Evolutionary conservation across 2,113 vertebrate species (phyloP).

Genomic region (Atlantisia rogersi): DNA sequence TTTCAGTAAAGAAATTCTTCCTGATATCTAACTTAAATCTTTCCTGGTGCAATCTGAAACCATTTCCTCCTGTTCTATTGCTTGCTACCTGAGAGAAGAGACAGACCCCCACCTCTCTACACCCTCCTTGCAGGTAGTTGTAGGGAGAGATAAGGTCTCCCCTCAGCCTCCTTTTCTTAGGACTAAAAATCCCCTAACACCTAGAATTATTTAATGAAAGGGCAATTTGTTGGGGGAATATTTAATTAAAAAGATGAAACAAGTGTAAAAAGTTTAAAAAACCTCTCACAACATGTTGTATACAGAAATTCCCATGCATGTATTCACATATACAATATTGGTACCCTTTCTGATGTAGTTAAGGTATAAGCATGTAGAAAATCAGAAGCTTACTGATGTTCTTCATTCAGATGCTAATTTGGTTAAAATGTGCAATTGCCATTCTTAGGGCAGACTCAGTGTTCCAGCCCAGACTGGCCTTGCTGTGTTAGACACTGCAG

Average conservation of each 20-base stretch:
- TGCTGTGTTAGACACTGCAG: neutral
- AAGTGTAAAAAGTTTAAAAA: neutral
- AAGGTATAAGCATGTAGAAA: neutral
- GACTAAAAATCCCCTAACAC: too few relatives aligned
- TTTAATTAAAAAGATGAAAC: neutral
- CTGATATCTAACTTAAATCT: too few relatives aligned
- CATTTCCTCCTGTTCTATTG: too few relatives aligned
- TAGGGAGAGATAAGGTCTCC: too few relatives aligned
- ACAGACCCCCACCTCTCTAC: too few relatives aligned
- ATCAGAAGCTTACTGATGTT: neutral
- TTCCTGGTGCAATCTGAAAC: too few relatives aligned
- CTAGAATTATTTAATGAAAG: neutral
- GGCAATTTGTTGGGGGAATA: neutral
- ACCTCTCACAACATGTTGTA: neutral
- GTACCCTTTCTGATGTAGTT: neutral
- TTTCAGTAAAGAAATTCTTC: too few relatives aligned
- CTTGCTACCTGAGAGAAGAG: too few relatives aligned
- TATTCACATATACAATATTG: neutral
- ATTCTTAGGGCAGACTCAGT: neutral
- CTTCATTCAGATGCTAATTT: neutral
- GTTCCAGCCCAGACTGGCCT: neutral
- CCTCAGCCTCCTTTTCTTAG: too few relatives aligned
- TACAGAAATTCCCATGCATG: rapidly evolving
- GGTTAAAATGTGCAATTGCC: neutral
- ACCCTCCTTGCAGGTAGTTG: too few relatives aligned